Conservation (phyloP, 2,888 invertebrate species). For the Spisula solida region DNA sequence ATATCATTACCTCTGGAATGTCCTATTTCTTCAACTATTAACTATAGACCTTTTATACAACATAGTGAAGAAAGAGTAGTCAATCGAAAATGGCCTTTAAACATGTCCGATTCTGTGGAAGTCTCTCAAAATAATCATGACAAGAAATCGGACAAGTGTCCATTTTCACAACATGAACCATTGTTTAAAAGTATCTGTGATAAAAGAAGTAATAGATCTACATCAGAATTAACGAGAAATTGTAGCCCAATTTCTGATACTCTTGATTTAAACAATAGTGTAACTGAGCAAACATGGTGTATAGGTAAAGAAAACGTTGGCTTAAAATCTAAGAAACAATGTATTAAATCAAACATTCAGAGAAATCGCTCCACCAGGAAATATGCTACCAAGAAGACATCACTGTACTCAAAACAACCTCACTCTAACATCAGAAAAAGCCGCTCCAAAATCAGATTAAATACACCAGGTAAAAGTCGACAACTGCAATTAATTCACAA, state of each 20-base stretch:
- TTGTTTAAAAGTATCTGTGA: not conserved
- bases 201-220: not conserved
- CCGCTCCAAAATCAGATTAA: not conserved
- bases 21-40: too few relatives aligned
- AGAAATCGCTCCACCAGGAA: not conserved
- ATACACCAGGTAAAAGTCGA: not conserved
- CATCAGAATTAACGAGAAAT: not conserved
- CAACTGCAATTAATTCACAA: not conserved
- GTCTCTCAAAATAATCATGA: not conserved
- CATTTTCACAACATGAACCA: not conserved
- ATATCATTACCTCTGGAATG: too few relatives aligned
- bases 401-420: not conserved
- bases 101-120: not conserved
- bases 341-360: not conserved
- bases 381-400: not conserved
- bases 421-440: not conserved
- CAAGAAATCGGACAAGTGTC: not conserved
- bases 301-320: not conserved
- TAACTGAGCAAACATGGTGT: not conserved
- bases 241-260: not conserved
- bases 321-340: not conserved
- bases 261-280: not conserved
- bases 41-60: too few relatives aligned
- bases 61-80: not conserved
- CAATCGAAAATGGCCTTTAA: not conserved